Evolutionary conservation across 1,140 invertebrate species (phyloP).

Genomic region (Drosophila jambulina): DNA sequence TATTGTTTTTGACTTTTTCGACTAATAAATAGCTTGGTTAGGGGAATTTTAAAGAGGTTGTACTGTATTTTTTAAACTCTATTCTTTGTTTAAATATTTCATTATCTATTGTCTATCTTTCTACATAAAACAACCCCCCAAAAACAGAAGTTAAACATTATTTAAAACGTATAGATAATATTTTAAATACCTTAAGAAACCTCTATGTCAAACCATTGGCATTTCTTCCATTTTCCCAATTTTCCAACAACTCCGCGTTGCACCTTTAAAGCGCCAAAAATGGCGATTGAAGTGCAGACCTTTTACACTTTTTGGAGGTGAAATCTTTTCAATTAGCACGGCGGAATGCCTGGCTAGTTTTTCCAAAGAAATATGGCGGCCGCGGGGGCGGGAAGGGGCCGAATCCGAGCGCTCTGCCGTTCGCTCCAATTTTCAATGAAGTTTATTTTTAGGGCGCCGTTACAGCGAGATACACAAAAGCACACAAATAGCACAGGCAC

Average conservation of each 20-base stretch:
- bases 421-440: constrained; percentile 81
- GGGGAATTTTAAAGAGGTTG: background rate
- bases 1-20: background rate
- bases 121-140: too few relatives aligned
- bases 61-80: background rate
- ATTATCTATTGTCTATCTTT: too few relatives aligned
- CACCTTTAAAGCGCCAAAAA: background rate
- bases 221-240: background rate
- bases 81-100: background rate
- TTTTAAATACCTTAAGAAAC: background rate
- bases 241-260: background rate
- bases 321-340: constrained; percentile 42
- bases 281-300: constrained; percentile 2
- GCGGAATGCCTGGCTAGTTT: constrained; percentile 28
- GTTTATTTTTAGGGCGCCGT: constrained; percentile 70
- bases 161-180: background rate
- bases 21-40: too few relatives aligned
- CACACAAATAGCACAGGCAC: constrained; percentile 39
- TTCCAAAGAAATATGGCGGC: background rate
- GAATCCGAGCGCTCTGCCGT: constrained; percentile 39
- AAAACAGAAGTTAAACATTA: too few relatives aligned
- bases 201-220: too few relatives aligned
- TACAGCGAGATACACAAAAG: constrained; percentile 53
- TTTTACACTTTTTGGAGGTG: constrained; percentile 21
- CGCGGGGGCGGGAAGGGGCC: background rate